A percentile compares a stretch with the other conserved stretches of the same genome.
phyloP scores from a whole-genome alignment of 2,888 invertebrate genomes.

The Rhorus exstirpatorius region DNA sequence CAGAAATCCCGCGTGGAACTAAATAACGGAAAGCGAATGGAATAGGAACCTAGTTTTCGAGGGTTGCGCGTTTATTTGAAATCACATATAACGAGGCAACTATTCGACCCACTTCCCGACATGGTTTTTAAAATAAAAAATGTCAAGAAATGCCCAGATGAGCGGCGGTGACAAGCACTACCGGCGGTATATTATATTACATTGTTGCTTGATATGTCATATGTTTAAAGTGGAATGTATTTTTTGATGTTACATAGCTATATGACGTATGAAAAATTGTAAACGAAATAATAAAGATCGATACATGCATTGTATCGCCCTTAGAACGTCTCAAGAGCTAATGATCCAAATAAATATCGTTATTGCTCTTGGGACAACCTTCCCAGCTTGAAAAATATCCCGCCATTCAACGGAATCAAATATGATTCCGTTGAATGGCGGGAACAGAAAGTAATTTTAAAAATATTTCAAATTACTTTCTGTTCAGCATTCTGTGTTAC shows the following conservation, averaged over 20 bases:
- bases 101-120: slow-evolving; percentile 8
- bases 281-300: neutral
- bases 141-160: too few species aligned
- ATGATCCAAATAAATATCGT: neutral
- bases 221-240: too few species aligned
- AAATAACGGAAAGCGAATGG: slow-evolving; percentile 3
- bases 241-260: neutral
- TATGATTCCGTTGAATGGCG: too few species aligned
- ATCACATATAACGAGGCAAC: neutral
- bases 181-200: neutral
- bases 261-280: slow-evolving; percentile 5
- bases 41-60: slow-evolving; percentile 11
- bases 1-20: too few species aligned
- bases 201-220: too few species aligned
- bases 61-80: slow-evolving; percentile 2
- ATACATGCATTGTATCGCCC: neutral
- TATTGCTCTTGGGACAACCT: neutral
- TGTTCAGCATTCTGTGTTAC: too few species aligned
- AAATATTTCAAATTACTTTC: too few species aligned
- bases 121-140: neutral
- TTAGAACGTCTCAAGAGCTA: neutral
- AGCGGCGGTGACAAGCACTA: too few species aligned
- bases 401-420: too few species aligned
- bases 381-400: neutral
- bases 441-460: too few species aligned